Percentiles rank a stretch among this genome's conserved stretches.
Evolutionary conservation across 2,888 invertebrate genomes (phyloP).

Genomic region (Microdon myrmicae): DNA sequence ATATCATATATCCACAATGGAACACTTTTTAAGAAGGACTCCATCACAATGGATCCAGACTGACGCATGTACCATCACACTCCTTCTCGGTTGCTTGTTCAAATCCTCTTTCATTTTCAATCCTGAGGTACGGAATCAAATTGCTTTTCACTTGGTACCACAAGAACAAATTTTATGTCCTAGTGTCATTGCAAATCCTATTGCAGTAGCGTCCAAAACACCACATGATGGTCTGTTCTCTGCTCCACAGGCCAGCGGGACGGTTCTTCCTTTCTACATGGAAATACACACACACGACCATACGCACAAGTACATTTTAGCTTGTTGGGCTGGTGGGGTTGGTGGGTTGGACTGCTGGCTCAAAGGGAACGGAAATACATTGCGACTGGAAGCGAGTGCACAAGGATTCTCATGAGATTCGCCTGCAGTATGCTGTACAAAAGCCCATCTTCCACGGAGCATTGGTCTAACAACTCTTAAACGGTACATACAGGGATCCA

Average conservation of each 20-base stretch:
- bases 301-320: constrained; percentile 25
- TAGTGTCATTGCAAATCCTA: constrained; percentile 15
- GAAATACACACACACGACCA: background rate
- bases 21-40: too few relatives aligned
- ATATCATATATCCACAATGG: too few relatives aligned
- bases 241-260: constrained; percentile 3
- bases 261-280: constrained; percentile 9
- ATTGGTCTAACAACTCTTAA: constrained; percentile 52
- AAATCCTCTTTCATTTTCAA: constrained; percentile 1
- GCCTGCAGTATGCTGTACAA: constrained; percentile 48
- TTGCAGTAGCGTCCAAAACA: constrained; percentile 12
- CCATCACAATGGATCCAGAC: too few relatives aligned
- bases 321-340: too few relatives aligned
- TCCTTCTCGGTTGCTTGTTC: background rate
- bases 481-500: constrained; percentile 48
- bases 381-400: constrained; percentile 47
- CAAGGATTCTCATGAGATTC: constrained; percentile 41
- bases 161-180: constrained; percentile 16
- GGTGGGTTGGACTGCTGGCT: constrained; percentile 9
- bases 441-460: constrained; percentile 50
- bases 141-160: constrained; percentile 29
- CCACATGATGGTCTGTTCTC: background rate
- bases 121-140: constrained; percentile 26
- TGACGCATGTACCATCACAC: too few relatives aligned
- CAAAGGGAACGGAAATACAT: constrained; percentile 53